phyloP scores from a whole-genome alignment of 2,797 vertebrate species.

The Bucorvus abyssinicus region DNA sequence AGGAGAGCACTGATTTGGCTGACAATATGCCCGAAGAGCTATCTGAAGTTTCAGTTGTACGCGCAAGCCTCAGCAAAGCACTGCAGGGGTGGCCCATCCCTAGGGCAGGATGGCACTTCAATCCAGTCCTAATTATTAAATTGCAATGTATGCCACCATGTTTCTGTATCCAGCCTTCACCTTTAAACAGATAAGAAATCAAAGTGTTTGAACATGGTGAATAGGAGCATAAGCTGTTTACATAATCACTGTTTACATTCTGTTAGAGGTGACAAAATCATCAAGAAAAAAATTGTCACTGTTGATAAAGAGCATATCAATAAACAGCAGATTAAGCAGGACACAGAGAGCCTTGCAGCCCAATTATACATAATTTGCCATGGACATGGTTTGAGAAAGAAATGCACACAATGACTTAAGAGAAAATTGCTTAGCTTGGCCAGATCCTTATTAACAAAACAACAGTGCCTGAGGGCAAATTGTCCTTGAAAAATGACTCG shows the following conservation, averaged over 20 bases:
- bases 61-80: background rate
- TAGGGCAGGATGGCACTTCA: background rate
- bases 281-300: conserved; percentile 2
- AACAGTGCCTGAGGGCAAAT: conserved; percentile 12
- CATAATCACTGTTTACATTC: conserved; percentile 53
- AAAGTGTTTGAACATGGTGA: background rate
- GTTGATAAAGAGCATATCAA: conserved; percentile 46
- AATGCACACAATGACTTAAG: conserved; percentile 32
- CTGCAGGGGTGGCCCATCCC: background rate
- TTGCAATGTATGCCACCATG: background rate
- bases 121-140: background rate
- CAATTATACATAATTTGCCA: conserved; percentile 58
- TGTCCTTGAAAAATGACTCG: conserved; percentile 43
- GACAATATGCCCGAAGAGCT: background rate
- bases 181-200: conserved; percentile 34
- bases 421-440: conserved; percentile 62
- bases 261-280: conserved; percentile 46
- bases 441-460: conserved; percentile 45
- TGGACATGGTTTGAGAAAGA: conserved; percentile 51
- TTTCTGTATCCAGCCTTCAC: background rate
- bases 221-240: conserved; percentile 13
- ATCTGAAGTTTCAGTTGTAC: background rate
- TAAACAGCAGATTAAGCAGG: conserved; percentile 57
- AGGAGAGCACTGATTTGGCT: background rate
- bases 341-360: conserved; percentile 37